A percentile compares a stretch with the other conserved stretches of the same genome.
Conservation (phyloP, 1,140 invertebrate species). For the Procambarus clarkii region DNA sequence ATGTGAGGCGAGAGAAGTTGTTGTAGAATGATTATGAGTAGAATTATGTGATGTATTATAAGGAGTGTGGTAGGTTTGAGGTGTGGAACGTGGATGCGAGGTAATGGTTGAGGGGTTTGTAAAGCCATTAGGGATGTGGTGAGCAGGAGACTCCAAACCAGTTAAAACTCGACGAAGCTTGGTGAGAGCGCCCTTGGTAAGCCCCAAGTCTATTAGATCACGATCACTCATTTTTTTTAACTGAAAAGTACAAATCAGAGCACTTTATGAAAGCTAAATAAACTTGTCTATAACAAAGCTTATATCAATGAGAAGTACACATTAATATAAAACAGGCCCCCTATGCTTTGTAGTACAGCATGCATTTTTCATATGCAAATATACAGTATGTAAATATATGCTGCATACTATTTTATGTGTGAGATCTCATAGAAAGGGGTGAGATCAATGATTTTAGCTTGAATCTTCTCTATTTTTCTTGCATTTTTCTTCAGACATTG, state of each 20-base stretch:
- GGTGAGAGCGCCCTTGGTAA: slow-evolving; percentile 33
- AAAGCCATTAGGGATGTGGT: slow-evolving; percentile 55
- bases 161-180: slow-evolving; percentile 29
- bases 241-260: slow-evolving; percentile 28
- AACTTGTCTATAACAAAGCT: no score
- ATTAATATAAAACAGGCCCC: no score
- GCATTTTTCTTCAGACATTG: no score
- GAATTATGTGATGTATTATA: slow-evolving; percentile 26
- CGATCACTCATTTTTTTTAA: slow-evolving; percentile 51
- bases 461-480: no score
- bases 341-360: no score
- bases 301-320: no score
- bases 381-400: no score
- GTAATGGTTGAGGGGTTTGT: slow-evolving; percentile 34
- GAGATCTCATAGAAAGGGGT: no score
- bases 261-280: no score
- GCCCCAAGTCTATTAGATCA: slow-evolving; percentile 43
- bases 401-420: no score
- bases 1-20: background rate
- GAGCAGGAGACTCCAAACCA: slow-evolving; percentile 23
- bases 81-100: slow-evolving; percentile 26
- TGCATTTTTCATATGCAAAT: no score
- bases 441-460: no score
- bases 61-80: slow-evolving; percentile 14
- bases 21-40: slow-evolving; percentile 16